Percentiles rank a stretch among this genome's conserved stretches.
phyloP scores from a whole-genome alignment of 2,797 vertebrate genomes.

The Spatula clypeata region DNA sequence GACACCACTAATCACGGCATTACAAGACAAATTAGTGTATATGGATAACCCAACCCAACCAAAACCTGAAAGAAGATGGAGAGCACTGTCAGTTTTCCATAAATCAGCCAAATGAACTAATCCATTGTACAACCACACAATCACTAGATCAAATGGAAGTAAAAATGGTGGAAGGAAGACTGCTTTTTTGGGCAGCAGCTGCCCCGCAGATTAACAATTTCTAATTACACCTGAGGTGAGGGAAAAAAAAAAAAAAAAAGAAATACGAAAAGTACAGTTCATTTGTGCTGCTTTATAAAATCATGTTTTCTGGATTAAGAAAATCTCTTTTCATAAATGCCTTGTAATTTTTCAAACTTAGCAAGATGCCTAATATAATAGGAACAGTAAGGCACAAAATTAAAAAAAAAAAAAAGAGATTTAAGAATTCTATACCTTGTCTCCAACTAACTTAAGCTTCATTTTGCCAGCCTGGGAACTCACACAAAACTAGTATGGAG shows the following conservation, averaged over 20 bases:
- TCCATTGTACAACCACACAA: neutral
- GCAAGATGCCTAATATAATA: neutral
- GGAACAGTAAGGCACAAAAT: neutral
- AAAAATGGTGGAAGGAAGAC: neutral
- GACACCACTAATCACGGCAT: too few species aligned
- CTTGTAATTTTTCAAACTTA: neutral
- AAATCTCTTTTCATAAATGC: neutral
- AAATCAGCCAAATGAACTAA: neutral
- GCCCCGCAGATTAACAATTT: neutral
- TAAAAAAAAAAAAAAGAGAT: neutral
- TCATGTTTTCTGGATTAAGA: neutral
- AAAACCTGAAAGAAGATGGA: neutral
- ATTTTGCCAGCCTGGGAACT: neutral
- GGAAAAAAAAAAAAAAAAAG: neutral
- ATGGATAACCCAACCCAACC: neutral
- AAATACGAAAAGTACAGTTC: neutral
- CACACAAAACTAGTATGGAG: neutral
- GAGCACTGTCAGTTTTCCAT: neutral
- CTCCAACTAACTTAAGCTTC: neutral
- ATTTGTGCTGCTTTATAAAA: neutral
- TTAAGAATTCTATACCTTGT: neutral
- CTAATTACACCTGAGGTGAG: neutral
- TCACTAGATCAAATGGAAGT: neutral
- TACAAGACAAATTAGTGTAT: neutral
- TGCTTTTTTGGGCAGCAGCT: neutral